A percentile compares a stretch with the other conserved stretches of the same genome.
phyloP scores from a whole-genome alignment of 2,888 invertebrate species.

The Nysson spinosus region DNA sequence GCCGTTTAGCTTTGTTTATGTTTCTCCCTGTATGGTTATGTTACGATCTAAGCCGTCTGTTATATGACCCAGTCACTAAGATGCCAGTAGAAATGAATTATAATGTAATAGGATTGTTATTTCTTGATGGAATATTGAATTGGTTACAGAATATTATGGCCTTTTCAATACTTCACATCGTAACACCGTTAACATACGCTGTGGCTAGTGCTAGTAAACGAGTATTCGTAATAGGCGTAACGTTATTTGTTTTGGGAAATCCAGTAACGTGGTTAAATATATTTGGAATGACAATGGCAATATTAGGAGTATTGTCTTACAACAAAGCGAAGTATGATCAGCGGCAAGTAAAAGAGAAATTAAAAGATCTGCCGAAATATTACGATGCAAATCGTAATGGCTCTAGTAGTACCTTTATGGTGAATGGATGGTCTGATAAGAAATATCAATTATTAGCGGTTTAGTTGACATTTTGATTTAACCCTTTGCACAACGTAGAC shows the following conservation, averaged over 20 bases:
- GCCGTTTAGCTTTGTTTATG: slow-evolving; percentile 87
- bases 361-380: slow-evolving; percentile 79
- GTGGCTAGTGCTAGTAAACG: slow-evolving; percentile 97
- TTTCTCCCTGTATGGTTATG: slow-evolving; percentile 91
- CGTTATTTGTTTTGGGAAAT: slow-evolving; percentile 91
- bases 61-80: slow-evolving; percentile 79
- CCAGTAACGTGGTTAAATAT: slow-evolving; percentile 93
- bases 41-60: slow-evolving; percentile 82
- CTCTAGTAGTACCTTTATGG: slow-evolving; percentile 56
- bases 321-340: slow-evolving; percentile 91
- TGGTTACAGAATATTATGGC: slow-evolving; percentile 98
- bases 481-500: too few species aligned
- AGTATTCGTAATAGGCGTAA: slow-evolving; percentile 93
- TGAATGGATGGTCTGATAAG: slow-evolving; percentile 67
- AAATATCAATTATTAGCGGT: slow-evolving; percentile 63
- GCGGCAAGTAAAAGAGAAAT: slow-evolving; percentile 78
- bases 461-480: slow-evolving; percentile 63
- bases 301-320: slow-evolving; percentile 93
- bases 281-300: slow-evolving; percentile 93
- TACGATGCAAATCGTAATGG: slow-evolving; percentile 55
- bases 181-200: slow-evolving; percentile 96
- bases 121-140: slow-evolving; percentile 91
- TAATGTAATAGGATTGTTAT: slow-evolving; percentile 81
- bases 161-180: slow-evolving; percentile 93
- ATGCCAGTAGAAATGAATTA: slow-evolving; percentile 70